These are phyloP conservation scores for Xiphorhynchus erythropygius DNA, from an alignment of 2,797 vertebrate genomes.

Conservation along the genomic window DNA sequence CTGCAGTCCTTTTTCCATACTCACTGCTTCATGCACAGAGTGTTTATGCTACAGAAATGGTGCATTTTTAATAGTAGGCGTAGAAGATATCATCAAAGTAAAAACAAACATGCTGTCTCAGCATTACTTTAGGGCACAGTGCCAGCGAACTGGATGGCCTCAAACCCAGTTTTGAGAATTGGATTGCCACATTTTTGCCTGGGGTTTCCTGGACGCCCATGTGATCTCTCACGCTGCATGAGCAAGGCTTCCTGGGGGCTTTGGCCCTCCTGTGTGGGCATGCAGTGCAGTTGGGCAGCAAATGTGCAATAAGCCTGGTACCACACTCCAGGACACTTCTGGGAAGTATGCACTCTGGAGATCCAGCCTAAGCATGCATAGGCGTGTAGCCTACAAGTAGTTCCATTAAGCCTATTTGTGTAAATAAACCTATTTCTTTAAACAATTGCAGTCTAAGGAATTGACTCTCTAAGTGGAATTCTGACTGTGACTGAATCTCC, in stretches of 20 bases:
- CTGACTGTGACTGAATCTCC: not conserved
- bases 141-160: not conserved
- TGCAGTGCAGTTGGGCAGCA: not conserved
- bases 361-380: not conserved
- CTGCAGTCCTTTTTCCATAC: not conserved
- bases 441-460: not conserved
- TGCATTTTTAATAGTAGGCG: not conserved
- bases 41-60: not conserved
- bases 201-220: not conserved
- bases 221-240: fast-evolving
- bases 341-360: not conserved
- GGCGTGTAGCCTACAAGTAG: not conserved
- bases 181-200: not conserved
- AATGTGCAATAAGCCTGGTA: not conserved
- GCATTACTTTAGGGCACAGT: not conserved
- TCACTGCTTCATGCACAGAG: not conserved
- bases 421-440: not conserved
- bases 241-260: not conserved
- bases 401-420: not conserved
- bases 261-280: fast-evolving
- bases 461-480: not conserved
- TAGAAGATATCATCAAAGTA: not conserved
- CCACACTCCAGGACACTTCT: no score
- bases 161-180: not conserved
- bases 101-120: not conserved